These are phyloP conservation scores for Cyanistes caeruleus DNA, from an alignment of 2,113 vertebrate genomes.

Conservation along the genomic window DNA sequence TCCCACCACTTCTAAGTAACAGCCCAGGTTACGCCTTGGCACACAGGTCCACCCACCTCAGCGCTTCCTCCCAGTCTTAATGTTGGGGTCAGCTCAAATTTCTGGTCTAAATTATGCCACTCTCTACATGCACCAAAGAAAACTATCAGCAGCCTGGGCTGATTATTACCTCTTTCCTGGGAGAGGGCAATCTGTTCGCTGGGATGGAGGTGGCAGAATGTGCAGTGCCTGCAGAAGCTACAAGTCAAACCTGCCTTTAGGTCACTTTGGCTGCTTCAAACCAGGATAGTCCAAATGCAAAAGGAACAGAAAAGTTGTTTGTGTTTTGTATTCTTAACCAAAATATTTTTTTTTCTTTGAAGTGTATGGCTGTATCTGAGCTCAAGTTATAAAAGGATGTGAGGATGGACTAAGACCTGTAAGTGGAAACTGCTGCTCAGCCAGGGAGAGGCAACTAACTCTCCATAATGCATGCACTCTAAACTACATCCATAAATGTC, in stretches of 20 bases:
- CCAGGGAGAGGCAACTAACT: background rate
- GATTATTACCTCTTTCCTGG: background rate
- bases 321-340: background rate
- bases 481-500: slow-evolving; percentile 40
- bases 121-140: background rate
- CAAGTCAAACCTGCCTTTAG: background rate
- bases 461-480: slow-evolving; percentile 50
- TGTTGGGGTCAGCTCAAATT: background rate
- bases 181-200: background rate
- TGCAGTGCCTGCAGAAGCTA: background rate
- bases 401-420: background rate
- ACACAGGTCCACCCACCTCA: background rate
- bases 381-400: background rate
- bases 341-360: background rate
- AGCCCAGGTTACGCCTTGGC: background rate
- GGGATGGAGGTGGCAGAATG: background rate
- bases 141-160: background rate
- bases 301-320: background rate
- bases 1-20: background rate
- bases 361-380: background rate
- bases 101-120: background rate
- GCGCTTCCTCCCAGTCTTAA: background rate
- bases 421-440: background rate
- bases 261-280: background rate
- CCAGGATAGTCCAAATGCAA: background rate